Evolutionary conservation across 2,888 invertebrate species (phyloP), one percentile per base, ranked within the genome.

Genomic region (Dendrolimus pini): DNA sequence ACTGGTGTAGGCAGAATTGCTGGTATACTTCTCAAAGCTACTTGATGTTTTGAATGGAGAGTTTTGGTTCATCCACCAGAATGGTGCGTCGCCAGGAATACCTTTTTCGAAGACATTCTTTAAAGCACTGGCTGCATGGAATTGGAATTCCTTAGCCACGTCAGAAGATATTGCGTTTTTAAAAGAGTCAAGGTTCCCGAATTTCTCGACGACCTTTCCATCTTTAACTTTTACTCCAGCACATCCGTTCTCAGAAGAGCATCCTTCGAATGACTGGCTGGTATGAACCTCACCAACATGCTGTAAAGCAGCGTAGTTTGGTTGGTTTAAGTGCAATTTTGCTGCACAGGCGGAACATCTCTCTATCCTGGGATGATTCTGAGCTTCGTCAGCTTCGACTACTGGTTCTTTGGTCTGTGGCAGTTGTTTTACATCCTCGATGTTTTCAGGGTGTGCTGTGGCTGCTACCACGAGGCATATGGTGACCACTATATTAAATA

Each of bases 51-150:
- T 92, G 74, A 94, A 91, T 0, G 93, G 93, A 0, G 92, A 92
- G 64, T 93, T 82, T 41, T 91, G 80, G 61, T 86, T 86, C 86
- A 92, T 91, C 93, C 93, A 93, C 93, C 93, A 93, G 75, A 89
- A 93, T 0, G 90, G 90, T 13, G 78, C 81, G n/a, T 79, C 78
- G 3, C 74, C 75, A 0, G 80, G 74, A 0, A 79, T 65, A 1
- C 72, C 79, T 6, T 79, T 82, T 62, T 85, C 82, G 0, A 86
- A 77, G 0, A 81, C 74, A 7, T 74, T 73, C 12, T 74, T 78
- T 12, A 80, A 70, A 3, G 69, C 70, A 0, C 82, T 85, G 13
- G 85, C 81, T 0, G 84, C 74, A 53, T 89, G 87, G 77, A 89
- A 89, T 6, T 74, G 75, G 66, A 85, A 86, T 56, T 86, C 85